A percentile compares a stretch with the other conserved stretches of the same genome.
These are phyloP conservation scores for Pterocles orientalis DNA, from an alignment of 2,113 vertebrate species.

Conservation along the genomic window DNA sequence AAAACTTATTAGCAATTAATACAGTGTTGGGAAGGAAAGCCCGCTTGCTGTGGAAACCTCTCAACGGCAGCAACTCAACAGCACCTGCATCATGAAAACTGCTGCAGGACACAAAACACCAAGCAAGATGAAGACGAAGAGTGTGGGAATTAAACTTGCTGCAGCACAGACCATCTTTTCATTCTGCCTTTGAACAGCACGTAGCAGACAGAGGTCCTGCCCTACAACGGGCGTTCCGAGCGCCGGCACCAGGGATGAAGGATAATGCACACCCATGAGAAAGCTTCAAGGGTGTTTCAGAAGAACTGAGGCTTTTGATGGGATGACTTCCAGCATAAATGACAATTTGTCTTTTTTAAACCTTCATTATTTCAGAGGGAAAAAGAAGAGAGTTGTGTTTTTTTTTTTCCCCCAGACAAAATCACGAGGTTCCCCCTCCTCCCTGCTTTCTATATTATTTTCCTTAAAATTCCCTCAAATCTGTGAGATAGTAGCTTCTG, in stretches of 20 bases:
- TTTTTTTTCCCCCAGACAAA: background rate
- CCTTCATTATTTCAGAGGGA: background rate
- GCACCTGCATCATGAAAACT: background rate
- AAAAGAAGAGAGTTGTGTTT: background rate
- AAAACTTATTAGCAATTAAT: constrained; percentile 61
- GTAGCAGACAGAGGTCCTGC: background rate
- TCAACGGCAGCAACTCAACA: background rate
- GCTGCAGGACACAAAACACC: background rate
- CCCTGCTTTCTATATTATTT: background rate
- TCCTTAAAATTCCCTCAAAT: background rate
- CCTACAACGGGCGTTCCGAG: rapidly evolving
- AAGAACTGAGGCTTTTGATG: background rate
- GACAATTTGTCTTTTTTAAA: background rate
- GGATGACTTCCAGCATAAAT: background rate
- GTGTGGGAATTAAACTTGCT: background rate
- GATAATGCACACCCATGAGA: rapidly evolving
- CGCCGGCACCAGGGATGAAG: background rate
- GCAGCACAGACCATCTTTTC: background rate
- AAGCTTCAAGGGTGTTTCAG: background rate
- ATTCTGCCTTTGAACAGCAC: background rate
- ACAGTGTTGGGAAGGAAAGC: constrained; percentile 17
- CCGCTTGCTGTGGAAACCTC: background rate
- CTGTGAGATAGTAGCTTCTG: background rate
- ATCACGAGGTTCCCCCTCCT: background rate
- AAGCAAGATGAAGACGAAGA: background rate